These are phyloP conservation scores for Parapristionchus giblindavisi DNA, from an alignment of 2,888 invertebrate genomes.

Conservation along the genomic window DNA sequence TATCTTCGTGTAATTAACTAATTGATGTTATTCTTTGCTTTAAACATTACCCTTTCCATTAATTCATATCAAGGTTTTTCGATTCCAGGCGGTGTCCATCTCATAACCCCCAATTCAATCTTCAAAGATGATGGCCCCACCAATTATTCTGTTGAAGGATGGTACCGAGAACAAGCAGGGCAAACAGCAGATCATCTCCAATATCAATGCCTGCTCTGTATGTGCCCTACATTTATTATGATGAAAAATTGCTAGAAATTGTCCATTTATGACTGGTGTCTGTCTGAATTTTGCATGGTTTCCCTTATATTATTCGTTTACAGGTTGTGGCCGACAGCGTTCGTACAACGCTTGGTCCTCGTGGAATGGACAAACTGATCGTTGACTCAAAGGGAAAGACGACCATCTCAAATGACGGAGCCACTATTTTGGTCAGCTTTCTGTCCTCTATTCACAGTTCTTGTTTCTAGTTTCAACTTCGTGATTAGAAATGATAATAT, in stretches of 20 bases:
- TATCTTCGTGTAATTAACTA: background rate
- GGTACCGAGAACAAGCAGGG: constrained; percentile 92
- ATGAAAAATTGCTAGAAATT: background rate
- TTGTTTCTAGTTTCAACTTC: too few species aligned
- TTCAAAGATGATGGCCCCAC: constrained; percentile 76
- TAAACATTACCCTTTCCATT: background rate
- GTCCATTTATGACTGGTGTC: background rate
- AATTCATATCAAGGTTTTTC: background rate
- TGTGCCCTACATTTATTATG: constrained; percentile 33
- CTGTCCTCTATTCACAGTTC: too few species aligned
- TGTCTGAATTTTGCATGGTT: background rate
- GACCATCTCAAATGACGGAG: constrained; percentile 98
- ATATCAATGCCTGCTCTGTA: constrained; percentile 69
- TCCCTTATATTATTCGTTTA: too few species aligned
- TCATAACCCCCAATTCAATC: background rate
- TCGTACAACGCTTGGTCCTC: constrained; percentile 94
- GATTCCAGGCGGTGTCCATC: constrained; percentile 25
- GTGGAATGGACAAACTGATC: constrained; percentile 99
- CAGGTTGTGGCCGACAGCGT: constrained; percentile 88
- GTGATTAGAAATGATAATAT: background rate
- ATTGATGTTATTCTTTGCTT: background rate
- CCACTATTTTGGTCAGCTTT: constrained; percentile 83
- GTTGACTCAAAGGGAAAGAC: constrained; percentile 85
- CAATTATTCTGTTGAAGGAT: constrained; percentile 94
- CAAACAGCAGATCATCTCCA: constrained; percentile 73